Conservation (phyloP, 1,140 invertebrate species). For the Protaetia brevitarsis region DNA sequence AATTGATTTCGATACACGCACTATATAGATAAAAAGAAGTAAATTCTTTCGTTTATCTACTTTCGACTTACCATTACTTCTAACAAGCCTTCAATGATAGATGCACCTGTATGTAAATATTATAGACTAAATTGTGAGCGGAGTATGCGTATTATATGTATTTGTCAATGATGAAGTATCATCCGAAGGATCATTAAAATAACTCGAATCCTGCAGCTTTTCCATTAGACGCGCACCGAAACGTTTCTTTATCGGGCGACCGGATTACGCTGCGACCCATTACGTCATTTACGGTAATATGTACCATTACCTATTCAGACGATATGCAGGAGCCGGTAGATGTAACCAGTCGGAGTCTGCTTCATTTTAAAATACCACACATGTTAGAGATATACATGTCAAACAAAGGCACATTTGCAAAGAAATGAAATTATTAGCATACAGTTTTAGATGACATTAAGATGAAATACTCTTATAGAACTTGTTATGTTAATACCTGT, state of each 20-base stretch:
- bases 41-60: no score
- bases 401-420: slow-evolving; percentile 46
- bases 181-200: background rate
- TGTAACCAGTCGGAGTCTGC: background rate
- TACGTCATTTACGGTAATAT: slow-evolving; percentile 19
- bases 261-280: slow-evolving; percentile 8
- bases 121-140: no score
- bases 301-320: slow-evolving; percentile 6
- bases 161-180: background rate
- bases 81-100: no score
- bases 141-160: no score
- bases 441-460: slow-evolving; percentile 48
- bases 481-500: slow-evolving; percentile 48
- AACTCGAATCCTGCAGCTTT: background rate
- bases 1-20: no score
- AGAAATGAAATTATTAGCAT: slow-evolving; percentile 48
- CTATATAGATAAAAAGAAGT: no score
- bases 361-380: slow-evolving; percentile 21
- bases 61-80: no score
- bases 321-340: background rate
- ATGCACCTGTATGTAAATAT: no score
- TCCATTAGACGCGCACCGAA: background rate
- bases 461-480: slow-evolving; percentile 48
- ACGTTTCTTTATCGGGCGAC: background rate
- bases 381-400: slow-evolving; percentile 34